These are phyloP conservation scores for Rhinatrema bivittatum DNA, from an alignment of 2,797 vertebrate genomes.

Conservation along the genomic window DNA sequence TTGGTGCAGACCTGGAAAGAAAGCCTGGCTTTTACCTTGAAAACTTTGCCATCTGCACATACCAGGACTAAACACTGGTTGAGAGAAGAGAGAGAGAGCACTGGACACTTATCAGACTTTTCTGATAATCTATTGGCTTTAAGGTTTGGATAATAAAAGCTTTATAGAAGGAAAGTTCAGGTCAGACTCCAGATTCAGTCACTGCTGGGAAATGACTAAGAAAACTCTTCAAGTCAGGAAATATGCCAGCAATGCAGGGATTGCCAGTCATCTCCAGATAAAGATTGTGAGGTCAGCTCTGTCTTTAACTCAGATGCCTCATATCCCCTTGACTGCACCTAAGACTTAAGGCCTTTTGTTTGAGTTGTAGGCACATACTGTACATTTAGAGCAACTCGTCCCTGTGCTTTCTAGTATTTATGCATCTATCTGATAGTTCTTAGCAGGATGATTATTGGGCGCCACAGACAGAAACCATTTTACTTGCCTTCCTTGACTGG, in stretches of 20 bases:
- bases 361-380: conserved; percentile 37
- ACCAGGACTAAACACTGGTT: conserved; percentile 81
- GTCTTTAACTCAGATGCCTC: conserved; percentile 48
- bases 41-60: conserved; percentile 76
- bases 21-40: conserved; percentile 56
- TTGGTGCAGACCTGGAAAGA: conserved; percentile 40
- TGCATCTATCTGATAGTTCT: conserved; percentile 29
- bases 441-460: too few relatives aligned
- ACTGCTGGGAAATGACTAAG: conserved; percentile 35
- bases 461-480: too few relatives aligned
- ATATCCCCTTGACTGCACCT: conserved; percentile 36
- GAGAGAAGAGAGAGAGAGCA: conserved; percentile 76
- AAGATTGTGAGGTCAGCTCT: conserved; percentile 52
- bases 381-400: conserved; percentile 45
- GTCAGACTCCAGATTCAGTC: conserved; percentile 52
- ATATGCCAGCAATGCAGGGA: too few relatives aligned
- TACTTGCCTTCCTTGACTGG: too few relatives aligned
- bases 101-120: too few relatives aligned
- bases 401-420: conserved; percentile 32
- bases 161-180: conserved; percentile 52
- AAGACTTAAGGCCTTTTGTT: conserved; percentile 38
- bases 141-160: conserved; percentile 78
- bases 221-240: too few relatives aligned
- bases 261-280: too few relatives aligned
- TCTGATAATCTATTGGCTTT: conserved; percentile 83